Conservation (phyloP, 1,140 invertebrate genomes). For the Orchesella cincta region DNA sequence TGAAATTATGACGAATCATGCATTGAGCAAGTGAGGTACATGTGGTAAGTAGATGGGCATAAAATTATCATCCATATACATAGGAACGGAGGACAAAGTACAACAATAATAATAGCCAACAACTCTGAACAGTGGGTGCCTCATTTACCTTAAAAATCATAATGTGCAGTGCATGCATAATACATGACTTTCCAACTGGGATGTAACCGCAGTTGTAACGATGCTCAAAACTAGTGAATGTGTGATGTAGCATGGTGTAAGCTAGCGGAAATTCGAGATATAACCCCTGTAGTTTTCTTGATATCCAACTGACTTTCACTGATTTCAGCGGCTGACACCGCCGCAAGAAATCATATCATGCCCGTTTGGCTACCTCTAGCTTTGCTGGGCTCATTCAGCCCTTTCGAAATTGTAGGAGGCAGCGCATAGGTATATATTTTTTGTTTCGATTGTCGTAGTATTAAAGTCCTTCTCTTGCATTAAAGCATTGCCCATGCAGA, state of each 20-base stretch:
- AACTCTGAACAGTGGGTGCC: background rate
- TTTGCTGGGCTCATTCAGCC: too few relatives aligned
- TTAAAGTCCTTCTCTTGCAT: background rate
- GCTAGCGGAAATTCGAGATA: background rate
- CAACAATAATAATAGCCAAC: background rate
- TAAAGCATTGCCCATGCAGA: background rate
- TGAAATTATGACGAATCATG: too few relatives aligned
- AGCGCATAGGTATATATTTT: too few relatives aligned
- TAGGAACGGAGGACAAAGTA: background rate
- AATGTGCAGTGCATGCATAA: background rate
- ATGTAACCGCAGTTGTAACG: background rate
- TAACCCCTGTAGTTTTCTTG: slow-evolving; percentile 3
- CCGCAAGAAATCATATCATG: background rate
- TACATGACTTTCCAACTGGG: background rate
- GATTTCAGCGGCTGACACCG: slow-evolving; percentile 9
- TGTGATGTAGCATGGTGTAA: background rate
- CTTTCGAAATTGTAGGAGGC: too few relatives aligned
- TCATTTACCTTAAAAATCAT: slow-evolving; percentile 2
- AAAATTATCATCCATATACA: too few relatives aligned
- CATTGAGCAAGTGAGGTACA: too few relatives aligned
- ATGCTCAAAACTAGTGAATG: too few relatives aligned
- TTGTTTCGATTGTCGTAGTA: too few relatives aligned
- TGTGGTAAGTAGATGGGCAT: too few relatives aligned
- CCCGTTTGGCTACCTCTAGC: too few relatives aligned
- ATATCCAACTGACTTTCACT: slow-evolving; percentile 8